Conservation (phyloP, 2,797 vertebrate species). For the Kryptopterus vitreolus region DNA sequence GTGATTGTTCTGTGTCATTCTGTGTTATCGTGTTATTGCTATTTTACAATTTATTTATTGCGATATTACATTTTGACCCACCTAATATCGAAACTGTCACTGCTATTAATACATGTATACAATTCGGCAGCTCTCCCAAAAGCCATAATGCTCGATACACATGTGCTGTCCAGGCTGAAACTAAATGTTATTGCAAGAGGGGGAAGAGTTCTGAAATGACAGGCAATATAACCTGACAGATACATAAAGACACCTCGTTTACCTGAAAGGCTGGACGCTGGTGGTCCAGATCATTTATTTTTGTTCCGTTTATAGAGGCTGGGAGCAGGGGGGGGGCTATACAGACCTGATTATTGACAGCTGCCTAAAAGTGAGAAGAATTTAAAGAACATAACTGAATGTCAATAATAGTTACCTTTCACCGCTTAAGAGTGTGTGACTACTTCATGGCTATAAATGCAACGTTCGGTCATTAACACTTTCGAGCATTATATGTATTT, state of each 20-base stretch:
- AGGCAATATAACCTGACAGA: not conserved
- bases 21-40: too few species aligned
- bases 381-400: not conserved
- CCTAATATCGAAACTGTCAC: too few species aligned
- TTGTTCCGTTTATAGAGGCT: not conserved
- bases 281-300: constrained; percentile 18
- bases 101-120: too few species aligned
- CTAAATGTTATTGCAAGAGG: not conserved
- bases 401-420: not conserved
- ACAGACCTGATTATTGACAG: constrained; percentile 3
- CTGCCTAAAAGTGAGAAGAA: not conserved
- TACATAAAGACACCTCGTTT: constrained; percentile 12
- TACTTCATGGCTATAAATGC: not conserved
- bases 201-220: constrained; percentile 4
- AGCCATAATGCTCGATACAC: not conserved
- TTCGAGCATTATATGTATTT: not conserved
- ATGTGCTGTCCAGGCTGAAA: not conserved
- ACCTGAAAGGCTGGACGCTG: constrained; percentile 4
- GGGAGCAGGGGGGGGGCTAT: too few species aligned
- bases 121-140: too few species aligned
- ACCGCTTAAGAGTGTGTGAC: not conserved
- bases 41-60: too few species aligned
- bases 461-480: not conserved
- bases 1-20: too few species aligned
- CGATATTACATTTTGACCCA: too few species aligned